Percentiles rank a stretch among this genome's conserved stretches.
Evolutionary conservation across 2,113 vertebrate species (phyloP).

Genomic region (Pagrus major): DNA sequence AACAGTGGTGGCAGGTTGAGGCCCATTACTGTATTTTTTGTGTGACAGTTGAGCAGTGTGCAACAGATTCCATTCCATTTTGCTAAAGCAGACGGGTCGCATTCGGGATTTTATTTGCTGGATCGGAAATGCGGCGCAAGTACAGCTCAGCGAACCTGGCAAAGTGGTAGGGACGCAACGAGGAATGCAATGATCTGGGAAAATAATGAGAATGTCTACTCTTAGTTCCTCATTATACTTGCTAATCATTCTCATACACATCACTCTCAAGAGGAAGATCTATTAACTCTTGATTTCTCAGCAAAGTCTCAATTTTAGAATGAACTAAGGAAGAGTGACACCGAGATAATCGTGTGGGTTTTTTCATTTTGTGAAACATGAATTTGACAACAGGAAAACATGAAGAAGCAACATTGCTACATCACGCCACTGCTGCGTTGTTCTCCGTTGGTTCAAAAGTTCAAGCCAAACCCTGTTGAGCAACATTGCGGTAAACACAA

Average conservation of each 20-base stretch:
- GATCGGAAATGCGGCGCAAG: conserved; percentile 31
- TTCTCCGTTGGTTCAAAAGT: conserved; percentile 16
- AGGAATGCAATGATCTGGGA: conserved; percentile 1
- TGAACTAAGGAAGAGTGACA: conserved; percentile 1
- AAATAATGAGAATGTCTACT: conserved; percentile 34
- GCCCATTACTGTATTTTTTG: conserved; percentile 76
- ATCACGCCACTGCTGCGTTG: background rate
- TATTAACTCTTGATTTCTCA: conserved; percentile 38
- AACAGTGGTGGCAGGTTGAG: conserved; percentile 65
- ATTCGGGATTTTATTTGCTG: conserved; percentile 46
- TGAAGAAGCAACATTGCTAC: background rate
- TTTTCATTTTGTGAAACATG: conserved; percentile 2
- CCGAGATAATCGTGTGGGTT: background rate
- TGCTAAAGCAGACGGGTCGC: conserved; percentile 55
- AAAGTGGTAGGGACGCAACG: conserved; percentile 29
- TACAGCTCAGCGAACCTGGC: conserved; percentile 18
- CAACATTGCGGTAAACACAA: background rate
- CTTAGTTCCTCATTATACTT: conserved; percentile 27
- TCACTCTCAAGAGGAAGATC: conserved; percentile 21
- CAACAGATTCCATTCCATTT: conserved; percentile 70
- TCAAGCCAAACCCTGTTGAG: background rate
- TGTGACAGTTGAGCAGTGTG: conserved; percentile 68
- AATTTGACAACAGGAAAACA: background rate
- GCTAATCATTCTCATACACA: conserved; percentile 43
- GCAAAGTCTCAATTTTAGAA: conserved; percentile 21